Evolutionary conservation across 2,888 invertebrate genomes (phyloP).

Genomic region (Lasioglossum figueresi): DNA sequence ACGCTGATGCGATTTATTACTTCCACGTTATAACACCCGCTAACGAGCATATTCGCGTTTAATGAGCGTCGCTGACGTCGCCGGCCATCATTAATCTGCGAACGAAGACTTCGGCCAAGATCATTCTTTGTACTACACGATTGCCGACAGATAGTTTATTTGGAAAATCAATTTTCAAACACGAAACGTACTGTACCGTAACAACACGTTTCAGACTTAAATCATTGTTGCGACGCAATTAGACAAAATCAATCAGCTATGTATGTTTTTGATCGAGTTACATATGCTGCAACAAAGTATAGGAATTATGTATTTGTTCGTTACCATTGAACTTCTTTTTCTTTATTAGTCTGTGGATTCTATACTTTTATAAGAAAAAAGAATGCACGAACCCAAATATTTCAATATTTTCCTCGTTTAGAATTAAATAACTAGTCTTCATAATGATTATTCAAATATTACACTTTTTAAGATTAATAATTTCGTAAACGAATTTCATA

Average conservation of each 20-base stretch:
- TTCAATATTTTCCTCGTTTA: too few relatives aligned
- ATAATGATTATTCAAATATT: background rate
- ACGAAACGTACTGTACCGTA: background rate
- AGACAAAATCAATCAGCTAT: background rate
- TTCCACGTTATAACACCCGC: background rate
- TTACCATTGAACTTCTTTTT: too few relatives aligned
- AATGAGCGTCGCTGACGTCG: conserved; percentile 2
- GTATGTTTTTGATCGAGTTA: background rate
- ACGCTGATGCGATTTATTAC: conserved; percentile 4
- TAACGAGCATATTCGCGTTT: conserved; percentile 6
- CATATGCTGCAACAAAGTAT: background rate
- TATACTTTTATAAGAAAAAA: too few relatives aligned
- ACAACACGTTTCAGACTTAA: background rate
- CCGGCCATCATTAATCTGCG: conserved; percentile 1
- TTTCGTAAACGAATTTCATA: too few relatives aligned
- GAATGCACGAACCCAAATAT: too few relatives aligned
- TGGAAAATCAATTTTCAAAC: background rate
- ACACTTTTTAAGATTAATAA: background rate
- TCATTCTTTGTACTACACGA: background rate
- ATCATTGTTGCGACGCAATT: too few relatives aligned
- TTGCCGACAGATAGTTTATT: background rate
- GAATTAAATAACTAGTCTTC: background rate
- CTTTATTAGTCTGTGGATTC: background rate
- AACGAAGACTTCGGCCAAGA: background rate
- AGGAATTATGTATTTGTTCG: background rate